Evolutionary conservation across 2,888 invertebrate genomes (phyloP).

Genomic region (Teinopalpus imperialis): DNA sequence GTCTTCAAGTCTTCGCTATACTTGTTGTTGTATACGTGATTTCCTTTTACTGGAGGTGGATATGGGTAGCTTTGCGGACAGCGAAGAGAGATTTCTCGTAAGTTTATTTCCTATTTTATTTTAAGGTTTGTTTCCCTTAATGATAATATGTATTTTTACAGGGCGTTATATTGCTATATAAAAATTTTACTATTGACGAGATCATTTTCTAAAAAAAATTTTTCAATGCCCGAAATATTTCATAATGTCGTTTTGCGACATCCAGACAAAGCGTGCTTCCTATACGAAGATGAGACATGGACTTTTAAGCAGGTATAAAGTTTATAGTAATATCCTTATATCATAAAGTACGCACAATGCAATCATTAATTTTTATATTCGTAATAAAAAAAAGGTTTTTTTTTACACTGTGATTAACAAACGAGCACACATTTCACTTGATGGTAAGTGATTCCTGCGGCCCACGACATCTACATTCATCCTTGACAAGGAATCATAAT

Average conservation of each 20-base stretch:
- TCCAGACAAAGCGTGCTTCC: slow-evolving; percentile 92
- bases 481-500: too few species aligned
- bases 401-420: too few species aligned
- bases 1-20: slow-evolving; percentile 85
- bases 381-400: too few species aligned
- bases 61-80: slow-evolving; percentile 88
- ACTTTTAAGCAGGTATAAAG: slow-evolving; percentile 88
- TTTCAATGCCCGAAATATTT: slow-evolving; percentile 91
- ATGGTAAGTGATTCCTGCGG: too few species aligned
- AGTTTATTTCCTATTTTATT: slow-evolving; percentile 48
- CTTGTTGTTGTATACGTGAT: slow-evolving; percentile 86
- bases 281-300: slow-evolving; percentile 92
- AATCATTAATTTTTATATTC: too few species aligned
- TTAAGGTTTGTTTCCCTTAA: not conserved
- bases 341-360: too few species aligned
- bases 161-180: slow-evolving; percentile 86
- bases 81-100: slow-evolving; percentile 88
- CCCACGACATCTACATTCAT: too few species aligned
- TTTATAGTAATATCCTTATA: not conserved
- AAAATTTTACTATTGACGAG: slow-evolving; percentile 85
- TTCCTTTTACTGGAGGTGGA: slow-evolving; percentile 88
- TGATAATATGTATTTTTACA: slow-evolving; percentile 60
- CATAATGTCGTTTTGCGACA: slow-evolving; percentile 87
- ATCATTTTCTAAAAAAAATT: slow-evolving; percentile 85
- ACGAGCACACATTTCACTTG: too few species aligned